Conservation (phyloP, 2,113 vertebrate species). For the Oncorhynchus gorbuscha region DNA sequence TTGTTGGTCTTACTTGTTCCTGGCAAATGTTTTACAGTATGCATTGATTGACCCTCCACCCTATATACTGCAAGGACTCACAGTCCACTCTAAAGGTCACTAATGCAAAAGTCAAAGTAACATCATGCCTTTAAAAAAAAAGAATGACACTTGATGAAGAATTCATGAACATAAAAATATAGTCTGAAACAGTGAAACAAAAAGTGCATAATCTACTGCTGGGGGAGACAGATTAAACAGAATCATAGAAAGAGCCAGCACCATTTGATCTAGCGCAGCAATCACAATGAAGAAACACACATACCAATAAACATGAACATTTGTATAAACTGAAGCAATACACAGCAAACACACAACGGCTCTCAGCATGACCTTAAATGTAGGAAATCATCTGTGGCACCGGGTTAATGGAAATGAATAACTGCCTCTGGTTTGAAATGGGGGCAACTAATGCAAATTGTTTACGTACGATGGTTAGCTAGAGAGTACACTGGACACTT, state of each 20-base stretch:
- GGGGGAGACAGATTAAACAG: background rate
- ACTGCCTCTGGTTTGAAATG: background rate
- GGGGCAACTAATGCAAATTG: slow-evolving; percentile 11
- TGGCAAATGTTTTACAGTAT: slow-evolving; percentile 48
- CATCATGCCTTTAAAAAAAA: slow-evolving; percentile 19
- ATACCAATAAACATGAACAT: slow-evolving; percentile 16
- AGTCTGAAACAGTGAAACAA: slow-evolving; percentile 9
- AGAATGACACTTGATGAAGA: slow-evolving; percentile 33
- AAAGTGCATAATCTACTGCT: slow-evolving; percentile 11
- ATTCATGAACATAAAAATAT: slow-evolving; percentile 16
- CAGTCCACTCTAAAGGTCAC: slow-evolving; percentile 44
- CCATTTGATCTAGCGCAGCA: slow-evolving; percentile 31
- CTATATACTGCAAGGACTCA: slow-evolving; percentile 21
- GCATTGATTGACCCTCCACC: slow-evolving; percentile 34
- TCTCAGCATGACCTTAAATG: slow-evolving; percentile 6
- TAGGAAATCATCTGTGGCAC: background rate
- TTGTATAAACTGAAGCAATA: slow-evolving; percentile 7
- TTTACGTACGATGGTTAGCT: slow-evolving; percentile 2
- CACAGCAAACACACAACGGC: background rate
- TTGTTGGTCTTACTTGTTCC: slow-evolving; percentile 41
- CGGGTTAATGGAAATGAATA: background rate
- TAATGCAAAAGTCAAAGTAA: slow-evolving; percentile 39
- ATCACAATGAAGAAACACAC: slow-evolving; percentile 30
- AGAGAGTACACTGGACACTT: background rate
- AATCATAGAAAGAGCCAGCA: slow-evolving; percentile 20